These are phyloP conservation scores for Coregonus clupeaformis DNA, from an alignment of 2,113 vertebrate genomes.

Conservation along the genomic window DNA sequence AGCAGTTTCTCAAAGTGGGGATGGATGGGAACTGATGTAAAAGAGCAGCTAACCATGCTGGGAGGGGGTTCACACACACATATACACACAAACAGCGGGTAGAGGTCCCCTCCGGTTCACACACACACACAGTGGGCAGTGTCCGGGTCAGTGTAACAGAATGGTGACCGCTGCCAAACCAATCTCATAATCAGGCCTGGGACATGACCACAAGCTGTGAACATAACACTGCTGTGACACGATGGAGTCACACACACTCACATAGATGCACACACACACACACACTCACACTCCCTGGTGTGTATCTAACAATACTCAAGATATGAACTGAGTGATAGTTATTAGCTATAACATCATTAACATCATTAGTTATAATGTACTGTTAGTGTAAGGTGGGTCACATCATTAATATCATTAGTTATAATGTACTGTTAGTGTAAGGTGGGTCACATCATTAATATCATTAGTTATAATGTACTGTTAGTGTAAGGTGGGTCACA, in stretches of 20 bases:
- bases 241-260: constrained; percentile 17
- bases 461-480: background rate
- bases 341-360: background rate
- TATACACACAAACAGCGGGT: background rate
- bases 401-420: background rate
- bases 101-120: constrained; percentile 40
- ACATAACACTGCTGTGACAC: constrained; percentile 55
- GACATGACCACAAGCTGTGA: constrained; percentile 57
- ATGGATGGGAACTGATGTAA: constrained; percentile 6
- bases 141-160: constrained; percentile 47
- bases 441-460: background rate
- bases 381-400: background rate
- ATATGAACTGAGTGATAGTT: background rate
- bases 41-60: background rate
- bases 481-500: background rate
- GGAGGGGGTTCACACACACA: constrained; percentile 26
- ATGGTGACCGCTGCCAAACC: constrained; percentile 42
- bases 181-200: constrained; percentile 41
- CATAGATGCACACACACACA: constrained; percentile 9
- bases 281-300: background rate
- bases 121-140: constrained; percentile 43
- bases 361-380: background rate
- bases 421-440: background rate
- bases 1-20: background rate
- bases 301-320: too few relatives aligned